Evolutionary conservation across 2,113 vertebrate species (phyloP).

Genomic region (Heptranchias perlo): DNA sequence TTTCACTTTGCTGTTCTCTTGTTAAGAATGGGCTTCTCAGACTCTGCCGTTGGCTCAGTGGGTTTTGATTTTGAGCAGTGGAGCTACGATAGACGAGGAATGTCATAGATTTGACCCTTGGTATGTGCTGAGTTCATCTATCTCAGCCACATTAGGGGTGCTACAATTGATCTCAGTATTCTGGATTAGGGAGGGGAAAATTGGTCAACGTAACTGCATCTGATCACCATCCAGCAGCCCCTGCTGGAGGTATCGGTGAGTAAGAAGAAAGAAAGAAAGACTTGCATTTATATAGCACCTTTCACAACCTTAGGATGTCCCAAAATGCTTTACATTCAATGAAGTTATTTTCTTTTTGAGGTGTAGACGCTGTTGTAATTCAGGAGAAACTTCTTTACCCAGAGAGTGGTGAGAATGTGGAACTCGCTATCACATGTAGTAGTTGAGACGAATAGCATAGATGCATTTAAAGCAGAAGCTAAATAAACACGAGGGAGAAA

Average conservation of each 20-base stretch:
- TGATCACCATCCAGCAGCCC: neutral
- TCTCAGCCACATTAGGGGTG: neutral
- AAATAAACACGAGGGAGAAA: neutral
- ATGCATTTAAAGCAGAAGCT: neutral
- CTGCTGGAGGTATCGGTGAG: neutral
- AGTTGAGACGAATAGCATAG: neutral
- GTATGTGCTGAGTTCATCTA: neutral
- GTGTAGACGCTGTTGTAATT: neutral
- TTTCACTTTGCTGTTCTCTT: neutral
- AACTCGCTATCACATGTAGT: neutral
- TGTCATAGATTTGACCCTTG: neutral
- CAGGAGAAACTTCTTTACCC: neutral
- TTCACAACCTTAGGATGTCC: neutral
- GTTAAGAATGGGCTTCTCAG: neutral
- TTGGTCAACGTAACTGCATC: neutral
- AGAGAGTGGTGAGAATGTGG: neutral
- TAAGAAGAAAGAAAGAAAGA: neutral
- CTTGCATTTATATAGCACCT: neutral
- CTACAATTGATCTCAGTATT: neutral
- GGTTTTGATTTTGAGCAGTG: neutral
- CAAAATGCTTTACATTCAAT: neutral
- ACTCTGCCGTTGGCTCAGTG: neutral
- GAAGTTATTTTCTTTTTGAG: neutral
- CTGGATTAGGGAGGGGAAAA: neutral
- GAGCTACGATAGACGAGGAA: neutral